Evolutionary conservation across 2,797 vertebrate species (phyloP), one percentile per base, ranked within the genome.

Genomic region (Syngnathus rostellatus): DNA sequence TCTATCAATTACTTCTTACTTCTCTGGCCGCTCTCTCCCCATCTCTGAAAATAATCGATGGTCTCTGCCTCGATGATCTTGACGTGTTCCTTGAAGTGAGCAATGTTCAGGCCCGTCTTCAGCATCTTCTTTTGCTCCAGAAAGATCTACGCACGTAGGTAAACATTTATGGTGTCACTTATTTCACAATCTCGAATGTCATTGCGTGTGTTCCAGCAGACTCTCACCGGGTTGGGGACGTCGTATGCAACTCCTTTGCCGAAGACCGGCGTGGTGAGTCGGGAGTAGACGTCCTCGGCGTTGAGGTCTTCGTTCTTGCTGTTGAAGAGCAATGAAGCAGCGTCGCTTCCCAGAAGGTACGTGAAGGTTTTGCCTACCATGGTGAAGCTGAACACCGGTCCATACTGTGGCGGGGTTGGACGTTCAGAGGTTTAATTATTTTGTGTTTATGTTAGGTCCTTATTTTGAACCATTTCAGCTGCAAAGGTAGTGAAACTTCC

Each of bases 61-160:
- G 97, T 97, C 88, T 99, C 97, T 38, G 92, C 86, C 85, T 99
- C 97, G 25, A 99, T 98, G 69, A 98, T 79, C 68, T 89, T 80
- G 8, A 98, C 88, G 0, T 98, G 94, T n/a, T 92, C 88, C 81
- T 87, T 95, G 72, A 99, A 98, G 7, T 88, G 94, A 69, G 92
- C 93, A 12, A 97, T 92, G 77, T 96, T 98, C 76, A 99, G 87
- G 0, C 96, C 95, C 0, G 92, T 97, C 91, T 99, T 99, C 74
- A 99, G 75, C 89, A 99, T 95, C 83, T 98, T 99, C 90, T 99
- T 99, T 77, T 99, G 97, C 76, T 99, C 97, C 90, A 99, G 85
- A 82, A 99, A 99, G 66, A 98, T 55, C 97, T 99, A 82, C 2
- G 74, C 1, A 17, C 2, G 2, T 8, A 60, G 38, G 17, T 19